These are phyloP conservation scores for Micromys minutus DNA, from an alignment of 2,113 vertebrate genomes.

Conservation along the genomic window DNA sequence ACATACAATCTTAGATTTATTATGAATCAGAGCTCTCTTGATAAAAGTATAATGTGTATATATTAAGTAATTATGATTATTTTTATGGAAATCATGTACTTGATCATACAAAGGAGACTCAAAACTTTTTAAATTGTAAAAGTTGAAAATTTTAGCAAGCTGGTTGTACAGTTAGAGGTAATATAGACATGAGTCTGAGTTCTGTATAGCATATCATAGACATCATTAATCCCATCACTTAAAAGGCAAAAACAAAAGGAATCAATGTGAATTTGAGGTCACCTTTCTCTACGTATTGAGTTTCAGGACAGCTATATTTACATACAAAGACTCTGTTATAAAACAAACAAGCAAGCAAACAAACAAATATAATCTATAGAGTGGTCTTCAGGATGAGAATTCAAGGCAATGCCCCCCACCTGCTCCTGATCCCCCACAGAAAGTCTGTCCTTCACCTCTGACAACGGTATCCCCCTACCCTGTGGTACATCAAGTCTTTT, in stretches of 20 bases:
- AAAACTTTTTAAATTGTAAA: background rate
- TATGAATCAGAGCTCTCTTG: background rate
- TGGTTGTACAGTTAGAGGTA: fast-evolving
- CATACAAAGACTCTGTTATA: background rate
- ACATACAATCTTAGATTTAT: background rate
- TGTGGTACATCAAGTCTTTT: no score
- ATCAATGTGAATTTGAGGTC: background rate
- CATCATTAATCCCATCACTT: background rate
- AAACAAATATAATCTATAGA: background rate
- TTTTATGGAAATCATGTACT: background rate
- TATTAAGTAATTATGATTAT: background rate
- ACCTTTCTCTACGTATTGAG: background rate
- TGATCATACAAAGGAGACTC: background rate
- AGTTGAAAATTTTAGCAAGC: background rate
- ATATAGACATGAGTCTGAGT: no score
- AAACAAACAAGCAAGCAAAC: background rate
- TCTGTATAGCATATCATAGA: background rate
- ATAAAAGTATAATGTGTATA: background rate
- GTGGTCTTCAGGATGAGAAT: background rate
- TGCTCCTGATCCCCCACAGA: no score
- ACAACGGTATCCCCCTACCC: no score
- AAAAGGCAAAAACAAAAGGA: background rate
- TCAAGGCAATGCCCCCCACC: no score
- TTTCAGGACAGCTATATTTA: background rate
- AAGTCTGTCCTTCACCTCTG: no score